These are phyloP conservation scores for Idris sp. DNA, from an alignment of 1,140 invertebrate species.

Conservation along the genomic window DNA sequence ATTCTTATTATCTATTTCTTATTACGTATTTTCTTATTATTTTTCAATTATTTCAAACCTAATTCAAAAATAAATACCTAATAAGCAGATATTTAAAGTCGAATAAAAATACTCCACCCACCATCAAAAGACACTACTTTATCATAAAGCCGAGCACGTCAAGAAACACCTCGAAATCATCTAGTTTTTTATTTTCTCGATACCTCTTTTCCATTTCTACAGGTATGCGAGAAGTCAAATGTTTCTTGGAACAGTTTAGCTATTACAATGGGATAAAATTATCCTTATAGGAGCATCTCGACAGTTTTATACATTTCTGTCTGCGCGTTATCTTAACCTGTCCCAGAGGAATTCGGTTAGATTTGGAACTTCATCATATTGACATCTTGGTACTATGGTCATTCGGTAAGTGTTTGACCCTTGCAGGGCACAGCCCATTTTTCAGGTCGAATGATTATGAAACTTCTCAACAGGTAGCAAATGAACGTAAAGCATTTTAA, in stretches of 20 bases:
- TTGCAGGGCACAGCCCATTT: constrained; percentile 10
- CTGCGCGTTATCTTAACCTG: constrained; percentile 8
- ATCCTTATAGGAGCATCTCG: background rate
- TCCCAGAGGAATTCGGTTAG: constrained; percentile 5
- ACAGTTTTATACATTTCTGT: constrained; percentile 2
- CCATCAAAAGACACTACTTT: constrained; percentile 17
- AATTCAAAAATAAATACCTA: no score
- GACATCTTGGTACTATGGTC: constrained; percentile 13
- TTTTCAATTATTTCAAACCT: no score
- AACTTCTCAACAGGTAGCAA: constrained; percentile 33
- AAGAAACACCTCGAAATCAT: constrained; percentile 11
- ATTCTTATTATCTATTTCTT: no score
- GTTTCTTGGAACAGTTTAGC: constrained; percentile 10
- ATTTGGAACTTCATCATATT: constrained; percentile 17
- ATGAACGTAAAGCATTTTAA: constrained; percentile 20
- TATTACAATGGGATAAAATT: constrained; percentile 13
- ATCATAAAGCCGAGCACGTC: constrained; percentile 14
- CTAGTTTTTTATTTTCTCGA: constrained; percentile 15
- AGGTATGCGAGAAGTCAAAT: constrained; percentile 25
- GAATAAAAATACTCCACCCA: constrained; percentile 23
- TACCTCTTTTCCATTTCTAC: constrained; percentile 5
- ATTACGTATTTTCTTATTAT: no score
- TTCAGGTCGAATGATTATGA: constrained; percentile 22
- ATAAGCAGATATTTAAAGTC: no score
- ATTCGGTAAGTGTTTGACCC: constrained; percentile 21